These are phyloP conservation scores for Aphis gossypii DNA, from an alignment of 1,140 invertebrate species.

Conservation along the genomic window DNA sequence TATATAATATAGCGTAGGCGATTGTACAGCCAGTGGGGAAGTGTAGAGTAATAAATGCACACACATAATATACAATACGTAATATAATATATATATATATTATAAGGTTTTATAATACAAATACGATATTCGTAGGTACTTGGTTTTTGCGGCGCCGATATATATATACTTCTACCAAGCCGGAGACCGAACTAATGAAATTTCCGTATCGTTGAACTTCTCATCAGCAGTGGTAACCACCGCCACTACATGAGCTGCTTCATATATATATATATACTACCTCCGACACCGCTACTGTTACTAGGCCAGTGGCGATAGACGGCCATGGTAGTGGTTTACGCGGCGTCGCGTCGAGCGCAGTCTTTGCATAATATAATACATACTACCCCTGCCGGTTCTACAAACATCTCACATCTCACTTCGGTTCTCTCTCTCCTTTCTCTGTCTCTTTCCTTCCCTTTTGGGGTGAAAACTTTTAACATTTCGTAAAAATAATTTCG, in stretches of 20 bases:
- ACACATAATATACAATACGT: not conserved
- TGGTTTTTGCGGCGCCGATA: not conserved
- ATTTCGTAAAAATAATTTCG: not conserved
- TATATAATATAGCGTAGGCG: too few relatives aligned
- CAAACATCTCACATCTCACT: not conserved
- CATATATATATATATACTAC: not conserved
- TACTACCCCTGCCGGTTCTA: not conserved
- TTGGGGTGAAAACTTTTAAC: not conserved
- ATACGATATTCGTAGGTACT: not conserved
- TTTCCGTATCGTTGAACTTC: constrained; percentile 34
- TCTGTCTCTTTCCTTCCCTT: too few relatives aligned
- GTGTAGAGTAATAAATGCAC: not conserved
- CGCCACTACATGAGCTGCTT: not conserved
- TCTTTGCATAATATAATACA: constrained; percentile 11
- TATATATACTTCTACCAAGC: not conserved
- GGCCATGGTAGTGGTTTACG: not conserved
- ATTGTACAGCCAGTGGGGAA: not conserved
- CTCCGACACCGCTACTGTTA: not conserved
- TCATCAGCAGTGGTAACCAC: constrained; percentile 12
- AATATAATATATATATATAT: too few relatives aligned
- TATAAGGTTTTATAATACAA: not conserved
- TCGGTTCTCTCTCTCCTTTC: not conserved
- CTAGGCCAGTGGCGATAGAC: not conserved
- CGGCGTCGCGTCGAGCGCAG: not conserved
- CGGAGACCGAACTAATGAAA: constrained; percentile 43